A percentile compares a stretch with the other conserved stretches of the same genome.
Conservation (phyloP, 2,797 vertebrate genomes). For the Cyprinella venusta region DNA sequence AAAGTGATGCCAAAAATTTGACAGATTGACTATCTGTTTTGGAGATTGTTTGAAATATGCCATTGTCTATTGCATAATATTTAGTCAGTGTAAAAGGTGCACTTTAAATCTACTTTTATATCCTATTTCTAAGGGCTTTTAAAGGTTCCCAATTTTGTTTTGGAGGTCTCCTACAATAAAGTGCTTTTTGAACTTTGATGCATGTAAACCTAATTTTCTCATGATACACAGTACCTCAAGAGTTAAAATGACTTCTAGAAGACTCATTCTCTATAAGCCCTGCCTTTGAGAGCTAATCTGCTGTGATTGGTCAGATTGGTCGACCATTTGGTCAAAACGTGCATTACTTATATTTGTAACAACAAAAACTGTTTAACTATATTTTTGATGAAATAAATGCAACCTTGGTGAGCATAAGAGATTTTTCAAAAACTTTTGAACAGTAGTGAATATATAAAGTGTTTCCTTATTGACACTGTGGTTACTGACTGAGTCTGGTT, state of each 20-base stretch:
- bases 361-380: too few relatives aligned
- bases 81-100: neutral
- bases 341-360: neutral
- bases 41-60: neutral
- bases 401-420: too few relatives aligned
- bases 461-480: too few relatives aligned
- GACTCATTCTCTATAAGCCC: neutral
- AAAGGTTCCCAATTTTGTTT: neutral
- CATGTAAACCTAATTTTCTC: neutral
- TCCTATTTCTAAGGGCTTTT: neutral
- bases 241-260: neutral
- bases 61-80: neutral
- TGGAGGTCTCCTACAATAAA: neutral
- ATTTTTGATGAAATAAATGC: too few relatives aligned
- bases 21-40: neutral
- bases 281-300: neutral
- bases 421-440: too few relatives aligned
- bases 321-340: rapidly evolving
- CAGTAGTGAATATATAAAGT: too few relatives aligned
- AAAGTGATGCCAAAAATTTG: constrained; percentile 2
- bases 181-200: too few relatives aligned
- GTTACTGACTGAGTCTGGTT: too few relatives aligned
- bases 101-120: too few relatives aligned
- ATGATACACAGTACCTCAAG: neutral
- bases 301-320: neutral